Evolutionary conservation across 2,888 invertebrate species (phyloP).

Genomic region (Pseudococcus longispinus): DNA sequence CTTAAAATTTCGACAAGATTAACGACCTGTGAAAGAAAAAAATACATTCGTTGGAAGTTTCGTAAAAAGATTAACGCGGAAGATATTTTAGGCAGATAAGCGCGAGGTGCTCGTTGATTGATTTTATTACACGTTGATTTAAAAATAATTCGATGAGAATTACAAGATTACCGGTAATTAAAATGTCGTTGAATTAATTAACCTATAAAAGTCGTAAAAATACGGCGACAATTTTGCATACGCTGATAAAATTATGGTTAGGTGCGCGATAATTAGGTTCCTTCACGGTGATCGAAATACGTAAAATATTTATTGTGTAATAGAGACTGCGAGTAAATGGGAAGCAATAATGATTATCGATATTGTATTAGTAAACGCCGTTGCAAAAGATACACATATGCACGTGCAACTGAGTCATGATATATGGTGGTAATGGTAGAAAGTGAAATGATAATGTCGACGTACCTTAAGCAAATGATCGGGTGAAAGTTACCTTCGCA

Average conservation of each 20-base stretch:
- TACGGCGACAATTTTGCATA: too few species aligned
- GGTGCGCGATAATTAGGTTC: not conserved
- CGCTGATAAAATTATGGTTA: too few species aligned
- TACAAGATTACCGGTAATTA: not conserved
- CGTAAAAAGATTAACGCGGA: not conserved
- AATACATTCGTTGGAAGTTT: not conserved
- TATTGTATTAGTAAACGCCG: not conserved
- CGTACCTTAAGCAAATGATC: conserved; percentile 24
- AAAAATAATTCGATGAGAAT: not conserved
- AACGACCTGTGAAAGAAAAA: not conserved
- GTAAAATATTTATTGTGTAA: too few species aligned
- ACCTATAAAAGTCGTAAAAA: not conserved
- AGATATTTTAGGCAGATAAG: not conserved
- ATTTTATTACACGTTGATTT: not conserved
- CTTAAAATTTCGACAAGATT: not conserved
- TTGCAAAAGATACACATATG: not conserved
- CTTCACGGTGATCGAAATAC: not conserved
- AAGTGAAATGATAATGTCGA: conserved; percentile 35
- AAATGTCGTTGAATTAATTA: not conserved
- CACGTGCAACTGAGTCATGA: conserved; percentile 8
- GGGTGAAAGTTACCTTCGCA: conserved; percentile 53
- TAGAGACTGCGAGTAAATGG: not conserved
- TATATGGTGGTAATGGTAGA: conserved; percentile 34
- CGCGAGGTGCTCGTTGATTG: not conserved
- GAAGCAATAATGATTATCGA: not conserved